Evolutionary conservation across 2,113 vertebrate species (phyloP), one percentile per base, ranked within the genome.

Genomic region (Pterophyllum scalare): DNA sequence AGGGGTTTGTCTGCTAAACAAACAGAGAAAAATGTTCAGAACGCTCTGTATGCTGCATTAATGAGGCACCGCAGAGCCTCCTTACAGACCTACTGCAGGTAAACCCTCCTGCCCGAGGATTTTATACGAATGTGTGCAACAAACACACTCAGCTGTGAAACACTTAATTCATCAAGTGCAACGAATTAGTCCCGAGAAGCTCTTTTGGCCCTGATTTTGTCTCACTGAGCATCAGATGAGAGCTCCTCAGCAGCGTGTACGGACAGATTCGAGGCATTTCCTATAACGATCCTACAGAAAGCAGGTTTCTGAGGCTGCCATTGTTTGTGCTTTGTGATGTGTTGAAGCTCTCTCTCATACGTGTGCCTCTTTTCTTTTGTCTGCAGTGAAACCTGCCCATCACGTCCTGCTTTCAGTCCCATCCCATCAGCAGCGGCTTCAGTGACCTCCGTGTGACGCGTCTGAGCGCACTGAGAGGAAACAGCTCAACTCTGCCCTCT

Each of bases 401-500:
- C 54, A 1, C 26, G 80, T 12, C 56, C 83, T 38, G 62, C 56
- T 72, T 70, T 67, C 7, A 54, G 62, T 19, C 31, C 0, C 5
- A 5, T 46, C 65, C 8, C 12, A 74, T 46, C 65, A 67, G 60
- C 20, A 24, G 40, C 56, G 7, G 26, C 19, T 26, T 33, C 7
- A 40, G 40, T 43, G 1, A 4, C 26, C 9, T 49, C 2, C 5
- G 28, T 62, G 59, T 15, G 59, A 17, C 0, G 9, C 5, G 8
- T 46, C 40, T 67, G 64, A 46, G 61, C 26, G 26, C 33, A 20
- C 24, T 2, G 33, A 33, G 56, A 57, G 46, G 5, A 13, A 19
- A 82, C 24, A 72, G 90, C 88, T 90, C 90, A 87, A 87, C 79
- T 91, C 90, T 88, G 90, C 88, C 88, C 88, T 84, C 88, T 88